A percentile compares a stretch with the other conserved stretches of the same genome.
phyloP scores from a whole-genome alignment of 2,888 invertebrate genomes.

The Zhuqinia jingwanae region DNA sequence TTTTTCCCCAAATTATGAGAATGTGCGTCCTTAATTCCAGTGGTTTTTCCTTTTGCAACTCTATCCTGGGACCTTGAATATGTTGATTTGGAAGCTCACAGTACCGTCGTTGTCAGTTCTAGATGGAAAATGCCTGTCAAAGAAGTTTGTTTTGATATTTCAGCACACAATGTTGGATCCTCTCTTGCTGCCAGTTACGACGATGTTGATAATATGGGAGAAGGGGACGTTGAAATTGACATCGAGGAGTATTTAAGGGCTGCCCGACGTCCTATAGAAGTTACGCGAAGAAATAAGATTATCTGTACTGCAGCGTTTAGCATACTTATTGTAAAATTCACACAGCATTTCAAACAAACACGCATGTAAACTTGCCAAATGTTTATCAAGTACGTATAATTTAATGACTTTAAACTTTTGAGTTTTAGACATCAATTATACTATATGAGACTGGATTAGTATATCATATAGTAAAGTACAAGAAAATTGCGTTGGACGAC shows the following conservation, averaged over 20 bases:
- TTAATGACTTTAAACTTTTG: background rate
- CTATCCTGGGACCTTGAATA: too few species aligned
- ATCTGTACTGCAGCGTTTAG: constrained; percentile 29
- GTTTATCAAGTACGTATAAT: too few species aligned
- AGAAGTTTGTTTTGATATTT: too few species aligned
- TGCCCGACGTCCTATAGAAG: constrained; percentile 20
- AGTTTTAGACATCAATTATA: background rate
- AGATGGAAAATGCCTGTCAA: too few species aligned
- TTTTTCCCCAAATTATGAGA: too few species aligned
- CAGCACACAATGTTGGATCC: background rate
- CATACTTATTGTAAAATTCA: constrained; percentile 45
- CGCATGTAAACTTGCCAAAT: background rate
- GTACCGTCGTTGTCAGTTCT: too few species aligned
- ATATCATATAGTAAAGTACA: background rate
- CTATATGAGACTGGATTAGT: background rate
- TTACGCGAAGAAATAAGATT: constrained; percentile 43
- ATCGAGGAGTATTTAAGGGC: background rate
- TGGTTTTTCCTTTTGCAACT: too few species aligned
- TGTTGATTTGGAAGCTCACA: too few species aligned
- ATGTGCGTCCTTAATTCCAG: too few species aligned
- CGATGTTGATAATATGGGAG: background rate
- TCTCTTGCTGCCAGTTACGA: background rate
- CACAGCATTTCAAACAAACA: background rate
- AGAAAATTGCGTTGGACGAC: background rate
- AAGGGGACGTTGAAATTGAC: background rate